Conservation (phyloP, 2,888 invertebrate species). For the Latrodectus elegans region DNA sequence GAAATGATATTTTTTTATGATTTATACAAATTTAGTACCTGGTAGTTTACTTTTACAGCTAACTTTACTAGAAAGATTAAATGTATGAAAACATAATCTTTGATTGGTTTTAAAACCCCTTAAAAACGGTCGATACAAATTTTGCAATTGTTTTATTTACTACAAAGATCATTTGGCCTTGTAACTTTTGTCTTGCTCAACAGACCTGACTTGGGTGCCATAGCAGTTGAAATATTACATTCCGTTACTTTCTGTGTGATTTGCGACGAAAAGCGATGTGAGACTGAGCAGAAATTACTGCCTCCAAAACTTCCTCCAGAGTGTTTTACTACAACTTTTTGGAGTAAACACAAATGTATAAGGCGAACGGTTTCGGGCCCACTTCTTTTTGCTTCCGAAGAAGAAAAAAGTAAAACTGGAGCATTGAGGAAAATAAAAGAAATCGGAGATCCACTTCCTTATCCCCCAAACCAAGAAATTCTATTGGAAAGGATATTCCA, state of each 20-base stretch:
- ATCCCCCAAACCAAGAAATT: not conserved
- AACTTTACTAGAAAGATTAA: too few relatives aligned
- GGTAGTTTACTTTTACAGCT: too few relatives aligned
- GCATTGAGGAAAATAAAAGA: not conserved
- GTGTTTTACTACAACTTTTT: not conserved
- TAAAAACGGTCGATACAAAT: not conserved
- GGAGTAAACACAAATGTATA: constrained; percentile 2
- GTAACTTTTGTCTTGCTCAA: constrained; percentile 13
- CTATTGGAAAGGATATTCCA: not conserved
- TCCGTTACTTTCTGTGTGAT: constrained; percentile 18
- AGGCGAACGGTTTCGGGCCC: not conserved
- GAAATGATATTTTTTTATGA: too few relatives aligned
- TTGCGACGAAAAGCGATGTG: constrained; percentile 23
- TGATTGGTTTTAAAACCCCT: too few relatives aligned
- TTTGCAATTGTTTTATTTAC: not conserved
- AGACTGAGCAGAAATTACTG: constrained; percentile 38
- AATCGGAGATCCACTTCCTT: not conserved
- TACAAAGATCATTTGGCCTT: not conserved
- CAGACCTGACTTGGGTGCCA: constrained; percentile 1
- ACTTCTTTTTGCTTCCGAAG: not conserved
- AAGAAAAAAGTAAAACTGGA: not conserved
- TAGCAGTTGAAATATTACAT: constrained; percentile 41
- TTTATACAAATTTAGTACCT: too few relatives aligned
- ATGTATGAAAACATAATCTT: too few relatives aligned
- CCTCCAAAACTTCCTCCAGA: not conserved